Percentiles rank a stretch among this genome's conserved stretches.
phyloP scores from a whole-genome alignment of 2,113 vertebrate genomes.

The Neolamprologus fasciatus region DNA sequence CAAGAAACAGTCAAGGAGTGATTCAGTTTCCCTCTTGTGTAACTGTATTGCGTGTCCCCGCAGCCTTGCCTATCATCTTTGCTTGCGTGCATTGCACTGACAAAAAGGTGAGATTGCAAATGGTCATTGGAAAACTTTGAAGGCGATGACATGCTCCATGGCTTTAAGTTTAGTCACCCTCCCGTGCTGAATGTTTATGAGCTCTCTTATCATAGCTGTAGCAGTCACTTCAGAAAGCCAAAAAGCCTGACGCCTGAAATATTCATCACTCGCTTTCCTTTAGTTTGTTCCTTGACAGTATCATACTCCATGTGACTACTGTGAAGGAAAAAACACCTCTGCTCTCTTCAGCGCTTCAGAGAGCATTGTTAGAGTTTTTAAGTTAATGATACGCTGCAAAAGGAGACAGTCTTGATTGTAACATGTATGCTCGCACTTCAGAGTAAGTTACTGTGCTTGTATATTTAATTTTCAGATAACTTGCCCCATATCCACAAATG shows the following conservation, averaged over 20 bases:
- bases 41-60: background rate
- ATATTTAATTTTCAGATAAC: background rate
- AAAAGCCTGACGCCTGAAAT: background rate
- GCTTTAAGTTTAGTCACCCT: background rate
- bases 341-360: background rate
- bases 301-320: background rate
- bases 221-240: background rate
- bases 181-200: conserved; percentile 21
- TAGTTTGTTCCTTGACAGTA: background rate
- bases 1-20: background rate
- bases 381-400: background rate
- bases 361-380: background rate
- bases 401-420: background rate
- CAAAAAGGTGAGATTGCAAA: background rate
- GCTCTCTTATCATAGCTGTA: background rate
- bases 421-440: background rate
- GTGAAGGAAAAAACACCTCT: background rate
- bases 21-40: conserved; percentile 18
- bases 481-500: background rate
- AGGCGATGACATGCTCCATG: conserved; percentile 10
- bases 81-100: background rate
- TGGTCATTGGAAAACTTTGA: background rate
- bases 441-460: background rate
- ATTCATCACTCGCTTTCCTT: background rate
- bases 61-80: conserved; percentile 2